These are phyloP conservation scores for Whitmania pigra DNA, from an alignment of 1,140 invertebrate species.

Conservation along the genomic window DNA sequence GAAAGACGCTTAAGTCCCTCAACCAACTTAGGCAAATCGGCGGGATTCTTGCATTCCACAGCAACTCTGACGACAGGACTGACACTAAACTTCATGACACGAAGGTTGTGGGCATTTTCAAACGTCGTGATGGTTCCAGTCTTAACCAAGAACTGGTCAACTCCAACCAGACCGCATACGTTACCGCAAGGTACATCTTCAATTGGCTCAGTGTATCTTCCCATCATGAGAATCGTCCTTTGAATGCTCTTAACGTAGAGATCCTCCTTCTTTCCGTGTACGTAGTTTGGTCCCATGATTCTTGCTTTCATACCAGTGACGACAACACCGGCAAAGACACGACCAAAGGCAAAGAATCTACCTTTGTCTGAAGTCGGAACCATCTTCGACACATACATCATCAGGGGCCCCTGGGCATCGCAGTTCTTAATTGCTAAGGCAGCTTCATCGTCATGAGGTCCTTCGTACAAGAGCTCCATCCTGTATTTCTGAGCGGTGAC, in stretches of 20 bases:
- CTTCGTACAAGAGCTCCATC: slow-evolving; percentile 88
- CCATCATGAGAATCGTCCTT: slow-evolving; percentile 99
- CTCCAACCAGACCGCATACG: slow-evolving; percentile 98
- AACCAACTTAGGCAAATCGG: slow-evolving; percentile 94
- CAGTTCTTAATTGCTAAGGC: slow-evolving; percentile 67
- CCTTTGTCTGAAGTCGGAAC: slow-evolving; percentile 99
- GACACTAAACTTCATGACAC: slow-evolving; percentile 68
- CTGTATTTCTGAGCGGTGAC: slow-evolving; percentile 96
- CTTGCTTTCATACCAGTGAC: slow-evolving; percentile 75
- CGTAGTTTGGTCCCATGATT: slow-evolving; percentile 81
- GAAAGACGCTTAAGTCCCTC: slow-evolving; percentile 76
- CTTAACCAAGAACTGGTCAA: slow-evolving; percentile 98
- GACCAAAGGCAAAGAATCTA: slow-evolving; percentile 98
- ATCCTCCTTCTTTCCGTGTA: slow-evolving; percentile 96
- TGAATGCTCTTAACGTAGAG: slow-evolving; percentile 97
- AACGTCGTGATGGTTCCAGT: slow-evolving; percentile 82
- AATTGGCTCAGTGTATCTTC: slow-evolving; percentile 95
- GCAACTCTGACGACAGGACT: slow-evolving; percentile 97
- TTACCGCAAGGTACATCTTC: slow-evolving; percentile 98
- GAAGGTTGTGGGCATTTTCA: slow-evolving; percentile 15
- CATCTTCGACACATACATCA: slow-evolving; percentile 99
- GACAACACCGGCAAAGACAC: slow-evolving; percentile 91
- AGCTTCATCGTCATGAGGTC: slow-evolving; percentile 85
- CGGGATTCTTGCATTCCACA: slow-evolving; percentile 96
- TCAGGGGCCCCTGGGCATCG: slow-evolving; percentile 86